Evolutionary conservation across 2,797 vertebrate species (phyloP).

Genomic region (Xenopus petersii): DNA sequence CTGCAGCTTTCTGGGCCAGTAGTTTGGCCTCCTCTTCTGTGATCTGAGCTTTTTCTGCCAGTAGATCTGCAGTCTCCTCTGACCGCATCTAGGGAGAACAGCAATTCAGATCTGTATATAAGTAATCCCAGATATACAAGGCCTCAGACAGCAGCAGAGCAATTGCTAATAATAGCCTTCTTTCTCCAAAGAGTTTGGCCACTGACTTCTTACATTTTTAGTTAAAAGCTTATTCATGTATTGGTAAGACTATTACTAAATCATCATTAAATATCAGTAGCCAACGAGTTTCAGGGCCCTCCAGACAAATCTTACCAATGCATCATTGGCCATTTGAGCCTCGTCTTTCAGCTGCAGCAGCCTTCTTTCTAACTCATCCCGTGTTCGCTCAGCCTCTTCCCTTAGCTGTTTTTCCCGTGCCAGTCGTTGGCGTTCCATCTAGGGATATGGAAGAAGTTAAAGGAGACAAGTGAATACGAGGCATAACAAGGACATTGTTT

Average conservation of each 20-base stretch:
- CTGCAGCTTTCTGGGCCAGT: slow-evolving; percentile 88
- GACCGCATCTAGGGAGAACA: slow-evolving; percentile 77
- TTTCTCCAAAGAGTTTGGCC: no score
- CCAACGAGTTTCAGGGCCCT: background rate
- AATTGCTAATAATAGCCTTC: no score
- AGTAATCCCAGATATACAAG: no score
- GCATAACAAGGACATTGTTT: no score
- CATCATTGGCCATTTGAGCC: slow-evolving; percentile 91
- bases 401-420: slow-evolving; percentile 89
- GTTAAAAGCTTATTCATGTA: no score
- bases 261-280: no score
- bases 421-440: slow-evolving; percentile 88
- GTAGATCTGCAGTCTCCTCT: slow-evolving; percentile 89
- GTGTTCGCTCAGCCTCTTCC: slow-evolving; percentile 85
- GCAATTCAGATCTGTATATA: no score
- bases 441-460: background rate
- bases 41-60: slow-evolving; percentile 94
- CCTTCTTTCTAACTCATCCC: slow-evolving; percentile 86
- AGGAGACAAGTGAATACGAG: no score
- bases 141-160: no score
- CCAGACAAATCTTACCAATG: slow-evolving; percentile 71
- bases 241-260: no score
- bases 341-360: slow-evolving; percentile 90
- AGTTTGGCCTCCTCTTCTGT: slow-evolving; percentile 94
- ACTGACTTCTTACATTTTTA: no score